Evolutionary conservation across 2,113 vertebrate genomes (phyloP), one percentile per base, ranked within the genome.

Genomic region (Enhydra lutris): DNA sequence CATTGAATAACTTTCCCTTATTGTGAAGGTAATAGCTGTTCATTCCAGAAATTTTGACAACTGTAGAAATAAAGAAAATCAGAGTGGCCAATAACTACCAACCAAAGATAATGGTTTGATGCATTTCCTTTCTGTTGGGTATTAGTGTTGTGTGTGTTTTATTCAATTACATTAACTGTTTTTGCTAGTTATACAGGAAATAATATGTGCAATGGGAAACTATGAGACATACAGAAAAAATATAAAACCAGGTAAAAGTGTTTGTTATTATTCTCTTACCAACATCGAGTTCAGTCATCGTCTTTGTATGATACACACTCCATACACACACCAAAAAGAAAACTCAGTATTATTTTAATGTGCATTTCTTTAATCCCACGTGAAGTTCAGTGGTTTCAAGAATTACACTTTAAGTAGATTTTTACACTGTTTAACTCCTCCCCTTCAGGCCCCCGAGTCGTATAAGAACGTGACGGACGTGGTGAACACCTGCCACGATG

Each of bases 381-480:
- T 86, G 47, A 91, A 57, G 26, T 18, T 71, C 12, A 55, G 12
- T 92, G 17, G 31, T 93, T 89, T 23, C 11, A n/a, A 74, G 52
- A 39, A 20, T 18, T 34, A 74, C 47, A 8, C 78, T 76, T 15
- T n/a, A n/a, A 20, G 47, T 80, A 45, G n/a, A 81, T 57, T 63
- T 92, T 84, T 24, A 88, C 20, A 39, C 1, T 59, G n/a, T 89
- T 76, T n/a, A 4, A 24, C 71, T 61, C 71, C 73, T 89, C 57
- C 59, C 65, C 11, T 6, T 39, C 95, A 99, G 99, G 99, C 99
- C 95, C 99, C 99, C 2, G 99, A 99, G 90, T 99, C 99, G 14
- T 99, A 99, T 52, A 99, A 99, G 97, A 99, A 99, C 0, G 99
- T 99, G 97, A 99, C 99, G 0, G 99, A 99, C 69, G 99, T 99